phyloP scores from a whole-genome alignment of 2,888 invertebrate genomes.

The Leistus spinibarbis region DNA sequence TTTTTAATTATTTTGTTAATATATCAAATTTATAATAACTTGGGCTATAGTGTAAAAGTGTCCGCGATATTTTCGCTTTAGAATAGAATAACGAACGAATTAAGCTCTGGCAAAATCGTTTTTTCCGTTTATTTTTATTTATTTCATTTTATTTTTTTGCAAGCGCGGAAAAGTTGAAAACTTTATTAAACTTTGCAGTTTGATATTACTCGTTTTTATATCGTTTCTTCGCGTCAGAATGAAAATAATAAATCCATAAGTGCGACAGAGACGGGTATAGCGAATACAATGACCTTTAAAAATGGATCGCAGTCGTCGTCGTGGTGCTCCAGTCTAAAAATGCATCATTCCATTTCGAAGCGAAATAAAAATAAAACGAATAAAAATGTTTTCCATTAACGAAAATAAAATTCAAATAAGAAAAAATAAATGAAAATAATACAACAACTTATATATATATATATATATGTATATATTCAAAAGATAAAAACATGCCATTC shows the following conservation, averaged over 20 bases:
- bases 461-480: not conserved
- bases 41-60: not conserved
- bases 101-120: not conserved
- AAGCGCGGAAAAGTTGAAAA: constrained; percentile 33
- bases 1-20: too few relatives aligned
- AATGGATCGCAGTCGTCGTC: not conserved
- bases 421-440: not conserved
- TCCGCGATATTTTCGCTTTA: not conserved
- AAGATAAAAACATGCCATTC: not conserved
- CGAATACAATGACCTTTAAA: not conserved
- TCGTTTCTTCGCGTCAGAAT: constrained; percentile 18
- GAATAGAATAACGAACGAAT: not conserved
- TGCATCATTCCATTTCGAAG: not conserved
- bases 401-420: not conserved
- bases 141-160: not conserved
- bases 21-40: too few relatives aligned
- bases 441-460: too few relatives aligned
- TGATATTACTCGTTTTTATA: constrained; percentile 36
- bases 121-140: not conserved
- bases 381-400: not conserved
- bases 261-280: not conserved
- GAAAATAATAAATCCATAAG: constrained; percentile 36
- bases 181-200: constrained; percentile 39
- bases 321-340: not conserved
- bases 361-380: not conserved